Base-by-base conservation (phyloP, 2,113 vertebrate genomes). In the Elephantulus edwardii region DNA sequence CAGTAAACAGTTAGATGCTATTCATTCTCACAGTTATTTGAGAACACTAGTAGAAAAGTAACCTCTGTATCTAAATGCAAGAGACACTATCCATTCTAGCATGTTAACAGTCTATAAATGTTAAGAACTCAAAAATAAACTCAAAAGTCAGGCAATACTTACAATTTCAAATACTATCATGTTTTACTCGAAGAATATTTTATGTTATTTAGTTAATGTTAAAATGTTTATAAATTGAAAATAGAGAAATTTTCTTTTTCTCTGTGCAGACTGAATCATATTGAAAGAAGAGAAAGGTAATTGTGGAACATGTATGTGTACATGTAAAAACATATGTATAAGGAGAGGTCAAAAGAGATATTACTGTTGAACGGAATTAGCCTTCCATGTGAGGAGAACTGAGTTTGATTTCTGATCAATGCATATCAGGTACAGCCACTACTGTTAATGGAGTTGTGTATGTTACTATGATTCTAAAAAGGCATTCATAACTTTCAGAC, bases 41-140 rank as follows among this genome's bases (percentile, higher is more conserved):
- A 77, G 33, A 50, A 48, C 83, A 20, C n/a, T 86, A n/a, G 56
- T 14, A 88, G 14, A 82, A 90, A 62, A 78, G 38, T 76, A 44
- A 79, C 82, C 92, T 93, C 58, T 8, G 11, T 78, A 79, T 74
- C 78, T 89, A 72, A 92, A 76, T 86, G 46, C 88, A 71, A 50
- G n/a, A 50, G n/a, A 78, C 13, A 8, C 26, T 75, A 22, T 56
- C 91, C 86, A 62, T 66, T n/a, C 60, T n/a, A 56, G 19, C 54
- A 56, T 92, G 46, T 42, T 33, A 13, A 60, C 20, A 87, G 17
- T 86, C 58, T 38, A 52, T 71, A 82, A 88, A 79, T 66, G 12
- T 83, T 66, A 86, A 60, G 50, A 70, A 74, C 33, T 70, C 78
- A 85, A 91, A 76, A 28, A 11, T 58, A 8, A 92, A 56, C 44